A percentile compares a stretch with the other conserved stretches of the same genome.
Conservation (phyloP, 2,113 vertebrate genomes). For the Scartelaos histophorus region DNA sequence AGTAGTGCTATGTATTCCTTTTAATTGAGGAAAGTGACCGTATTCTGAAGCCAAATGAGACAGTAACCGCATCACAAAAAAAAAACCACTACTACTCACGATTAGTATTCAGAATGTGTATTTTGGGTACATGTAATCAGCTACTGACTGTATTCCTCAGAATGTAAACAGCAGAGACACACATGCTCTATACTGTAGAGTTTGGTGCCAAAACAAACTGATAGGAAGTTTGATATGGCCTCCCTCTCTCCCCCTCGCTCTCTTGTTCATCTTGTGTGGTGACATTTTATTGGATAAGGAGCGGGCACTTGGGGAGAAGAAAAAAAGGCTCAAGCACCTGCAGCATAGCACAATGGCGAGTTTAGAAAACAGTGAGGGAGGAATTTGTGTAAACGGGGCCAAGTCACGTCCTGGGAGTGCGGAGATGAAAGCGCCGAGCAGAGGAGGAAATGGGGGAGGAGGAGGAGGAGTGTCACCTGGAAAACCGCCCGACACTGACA, state of each 20-base stretch:
- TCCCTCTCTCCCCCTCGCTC: not conserved
- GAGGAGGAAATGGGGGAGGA: slow-evolving; percentile 76
- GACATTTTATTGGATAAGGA: slow-evolving; percentile 71
- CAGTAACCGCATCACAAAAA: no score
- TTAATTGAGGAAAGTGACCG: no score
- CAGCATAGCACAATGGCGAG: slow-evolving; percentile 74
- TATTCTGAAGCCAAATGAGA: no score
- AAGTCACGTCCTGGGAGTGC: slow-evolving; percentile 76
- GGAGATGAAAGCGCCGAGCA: slow-evolving; percentile 70
- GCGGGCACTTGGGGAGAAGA: slow-evolving; percentile 29
- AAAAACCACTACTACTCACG: no score
- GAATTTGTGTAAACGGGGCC: slow-evolving; percentile 76
- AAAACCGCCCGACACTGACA: slow-evolving; percentile 69
- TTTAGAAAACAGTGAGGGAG: slow-evolving; percentile 72
- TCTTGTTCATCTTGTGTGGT: slow-evolving; percentile 68
- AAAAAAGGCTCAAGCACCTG: slow-evolving; percentile 73
- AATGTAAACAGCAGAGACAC: slow-evolving; percentile 40
- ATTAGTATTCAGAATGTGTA: no score
- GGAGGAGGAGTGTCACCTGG: slow-evolving; percentile 68
- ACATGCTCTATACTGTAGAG: slow-evolving; percentile 12
- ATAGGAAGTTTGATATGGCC: slow-evolving; percentile 72
- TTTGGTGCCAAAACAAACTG: slow-evolving; percentile 50
- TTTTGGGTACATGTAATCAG: no score
- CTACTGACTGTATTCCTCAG: not conserved
- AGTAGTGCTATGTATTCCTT: no score